Conservation (phyloP, 2,113 vertebrate species). For the Pimephales promelas region DNA sequence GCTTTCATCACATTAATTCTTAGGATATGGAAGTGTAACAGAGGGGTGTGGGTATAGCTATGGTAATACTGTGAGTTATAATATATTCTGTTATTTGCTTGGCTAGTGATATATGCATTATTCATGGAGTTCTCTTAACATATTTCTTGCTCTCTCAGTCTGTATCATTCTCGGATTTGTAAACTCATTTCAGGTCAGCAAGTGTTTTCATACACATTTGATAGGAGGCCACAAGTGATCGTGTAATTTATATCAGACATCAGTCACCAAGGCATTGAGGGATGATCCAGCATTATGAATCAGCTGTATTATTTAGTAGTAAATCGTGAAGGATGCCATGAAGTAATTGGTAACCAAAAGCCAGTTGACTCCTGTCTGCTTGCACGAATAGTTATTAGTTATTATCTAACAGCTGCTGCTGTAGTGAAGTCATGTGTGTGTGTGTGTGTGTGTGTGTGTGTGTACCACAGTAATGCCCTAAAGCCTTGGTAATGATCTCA, state of each 20-base stretch:
- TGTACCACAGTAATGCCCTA: constrained; percentile 10
- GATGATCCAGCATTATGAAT: constrained; percentile 68
- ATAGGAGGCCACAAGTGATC: neutral
- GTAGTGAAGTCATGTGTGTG: neutral
- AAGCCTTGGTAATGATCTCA: neutral
- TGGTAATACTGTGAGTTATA: constrained; percentile 69
- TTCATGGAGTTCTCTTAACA: constrained; percentile 64
- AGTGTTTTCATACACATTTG: constrained; percentile 3
- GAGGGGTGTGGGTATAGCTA: neutral
- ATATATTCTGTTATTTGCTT: constrained; percentile 75
- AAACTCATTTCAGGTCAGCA: constrained; percentile 70
- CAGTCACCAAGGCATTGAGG: constrained; percentile 12
- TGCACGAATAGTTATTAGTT: constrained; percentile 38
- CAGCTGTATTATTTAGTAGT: constrained; percentile 66
- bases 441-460: neutral
- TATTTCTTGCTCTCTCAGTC: neutral
- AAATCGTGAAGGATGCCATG: constrained; percentile 64
- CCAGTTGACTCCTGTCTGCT: constrained; percentile 64
- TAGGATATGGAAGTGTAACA: neutral
- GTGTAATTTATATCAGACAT: constrained; percentile 1
- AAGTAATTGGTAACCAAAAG: constrained; percentile 69
- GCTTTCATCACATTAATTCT: neutral
- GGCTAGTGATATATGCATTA: constrained; percentile 77
- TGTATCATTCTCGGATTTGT: constrained; percentile 26
- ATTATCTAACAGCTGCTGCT: neutral